phyloP scores from a whole-genome alignment of 2,797 vertebrate species.

The Iguana delicatissima region DNA sequence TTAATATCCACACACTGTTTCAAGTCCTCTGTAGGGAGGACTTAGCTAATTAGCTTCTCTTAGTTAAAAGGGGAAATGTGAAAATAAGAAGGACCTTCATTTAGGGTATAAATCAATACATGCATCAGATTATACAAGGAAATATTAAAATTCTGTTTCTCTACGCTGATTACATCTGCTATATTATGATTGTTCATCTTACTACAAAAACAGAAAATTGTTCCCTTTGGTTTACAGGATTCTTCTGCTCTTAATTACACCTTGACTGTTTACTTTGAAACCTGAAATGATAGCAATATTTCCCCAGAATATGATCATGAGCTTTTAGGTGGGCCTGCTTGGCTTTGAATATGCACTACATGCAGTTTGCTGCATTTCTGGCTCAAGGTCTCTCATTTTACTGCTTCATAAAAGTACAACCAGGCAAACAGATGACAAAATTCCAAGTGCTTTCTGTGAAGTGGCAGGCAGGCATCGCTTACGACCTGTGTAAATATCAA shows the following conservation, averaged over 20 bases:
- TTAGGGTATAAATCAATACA: constrained; percentile 48
- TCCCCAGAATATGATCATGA: neutral
- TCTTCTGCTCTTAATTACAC: constrained; percentile 37
- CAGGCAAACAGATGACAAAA: neutral
- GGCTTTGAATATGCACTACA: neutral
- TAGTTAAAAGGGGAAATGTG: constrained; percentile 65
- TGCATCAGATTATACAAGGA: constrained; percentile 29
- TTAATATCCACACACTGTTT: constrained; percentile 73
- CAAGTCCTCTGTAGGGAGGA: constrained; percentile 63
- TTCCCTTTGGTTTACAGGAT: constrained; percentile 16
- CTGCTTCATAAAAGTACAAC: neutral
- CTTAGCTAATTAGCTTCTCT: constrained; percentile 74
- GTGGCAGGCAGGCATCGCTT: neutral
- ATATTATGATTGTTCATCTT: neutral
- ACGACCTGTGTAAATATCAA: neutral
- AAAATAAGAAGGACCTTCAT: constrained; percentile 60
- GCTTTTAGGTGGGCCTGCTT: neutral
- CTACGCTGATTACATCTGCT: constrained; percentile 21
- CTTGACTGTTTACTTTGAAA: constrained; percentile 33
- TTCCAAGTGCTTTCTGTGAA: neutral
- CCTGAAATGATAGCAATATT: constrained; percentile 7
- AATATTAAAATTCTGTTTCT: constrained; percentile 30
- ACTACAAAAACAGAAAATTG: constrained; percentile 28
- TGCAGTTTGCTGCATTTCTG: neutral
- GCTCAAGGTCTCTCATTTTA: neutral